A percentile compares a stretch with the other conserved stretches of the same genome.
phyloP scores from a whole-genome alignment of 2,888 invertebrate species.

The Drosophila aldrichi region DNA sequence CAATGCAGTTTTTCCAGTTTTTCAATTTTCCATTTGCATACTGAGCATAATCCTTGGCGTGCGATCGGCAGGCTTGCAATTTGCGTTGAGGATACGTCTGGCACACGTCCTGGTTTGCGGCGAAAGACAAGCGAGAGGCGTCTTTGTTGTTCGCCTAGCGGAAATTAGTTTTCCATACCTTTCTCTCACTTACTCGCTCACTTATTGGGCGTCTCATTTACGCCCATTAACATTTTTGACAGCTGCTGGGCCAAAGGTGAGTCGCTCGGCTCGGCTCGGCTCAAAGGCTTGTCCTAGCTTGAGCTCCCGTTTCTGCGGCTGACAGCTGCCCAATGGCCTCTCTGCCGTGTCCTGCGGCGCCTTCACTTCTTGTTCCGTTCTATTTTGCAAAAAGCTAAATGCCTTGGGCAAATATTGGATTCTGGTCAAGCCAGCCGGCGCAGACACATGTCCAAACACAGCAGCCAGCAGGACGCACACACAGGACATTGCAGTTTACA shows the following conservation, averaged over 20 bases:
- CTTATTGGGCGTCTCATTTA: constrained; percentile 76
- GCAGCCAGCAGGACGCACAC: constrained; percentile 43
- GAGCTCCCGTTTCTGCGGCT: constrained; percentile 35
- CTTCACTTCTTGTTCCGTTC: constrained; percentile 5
- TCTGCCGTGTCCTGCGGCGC: constrained; percentile 63
- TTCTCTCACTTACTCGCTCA: background rate
- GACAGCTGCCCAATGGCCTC: constrained; percentile 67
- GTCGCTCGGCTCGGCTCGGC: constrained; percentile 30
- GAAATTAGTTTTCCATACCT: constrained; percentile 71
- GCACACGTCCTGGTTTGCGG: constrained; percentile 66
- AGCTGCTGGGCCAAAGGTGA: constrained; percentile 71
- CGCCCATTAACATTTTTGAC: constrained; percentile 76
- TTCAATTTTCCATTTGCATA: constrained; percentile 58
- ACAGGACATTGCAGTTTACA: constrained; percentile 65
- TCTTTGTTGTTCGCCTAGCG: constrained; percentile 54
- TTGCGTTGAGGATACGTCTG: constrained; percentile 66
- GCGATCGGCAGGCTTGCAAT: constrained; percentile 58
- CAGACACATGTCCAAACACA: constrained; percentile 72
- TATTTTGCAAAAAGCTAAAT: constrained; percentile 40
- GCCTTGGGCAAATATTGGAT: constrained; percentile 60
- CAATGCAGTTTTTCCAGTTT: constrained; percentile 45
- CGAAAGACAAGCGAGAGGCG: constrained; percentile 32
- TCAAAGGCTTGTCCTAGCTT: constrained; percentile 62
- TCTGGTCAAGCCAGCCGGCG: constrained; percentile 56
- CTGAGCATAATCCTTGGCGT: constrained; percentile 55